Base-by-base conservation (phyloP, 35 echinoderm and acorn worm species). In the Acanthaster planci region DNA sequence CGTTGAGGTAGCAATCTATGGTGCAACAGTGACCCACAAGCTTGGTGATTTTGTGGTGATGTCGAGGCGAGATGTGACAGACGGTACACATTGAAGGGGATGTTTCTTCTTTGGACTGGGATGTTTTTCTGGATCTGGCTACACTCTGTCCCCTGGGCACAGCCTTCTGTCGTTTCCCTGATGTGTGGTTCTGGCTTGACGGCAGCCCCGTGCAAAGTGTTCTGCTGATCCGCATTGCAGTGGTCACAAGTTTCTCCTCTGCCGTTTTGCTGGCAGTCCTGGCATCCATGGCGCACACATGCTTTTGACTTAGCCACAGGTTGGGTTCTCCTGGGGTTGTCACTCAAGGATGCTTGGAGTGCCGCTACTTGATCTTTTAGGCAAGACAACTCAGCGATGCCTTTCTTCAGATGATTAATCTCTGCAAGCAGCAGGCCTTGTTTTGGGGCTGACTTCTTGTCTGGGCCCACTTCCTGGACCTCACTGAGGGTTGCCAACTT, bases 171-270 rank as follows among this genome's bases (percentile, higher is more conserved):
- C 80, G 87, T 82, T 89, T 89, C 87, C 86, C 86, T n/a, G 42
- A 12, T 47, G 42, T 47, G 42, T 47, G 42, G 5, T 30, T 47
- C 42, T n/a, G n/a, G n/a, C 1, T 64, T 47, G 52, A 64, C 52
- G 36, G 15, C 85, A 92, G 6, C 90, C 84, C 35, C 85, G 83
- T 32, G 80, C 55, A 37, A 87, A 76, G 37, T 92, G 90, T 1
- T 92, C 64, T 85, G 67, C 4, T 12, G 42, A 47, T 22, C 90
- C 90, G 39, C 90, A 92, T 38, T 92, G 52, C 84, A 88, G 72
- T 87, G 84, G 17, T 5, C 52, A 68, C 90, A 92, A 0, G 37
- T 21, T 21, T 14, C 21, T 0, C 90, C 90, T 55, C 19, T 42
- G 15, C 78, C 85, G 1, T 31, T 35, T 36, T 78, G 2, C 19